Evolutionary conservation across 2,888 invertebrate genomes (phyloP), one percentile per base, ranked within the genome.

Genomic region (Drosophila anomalipes): DNA sequence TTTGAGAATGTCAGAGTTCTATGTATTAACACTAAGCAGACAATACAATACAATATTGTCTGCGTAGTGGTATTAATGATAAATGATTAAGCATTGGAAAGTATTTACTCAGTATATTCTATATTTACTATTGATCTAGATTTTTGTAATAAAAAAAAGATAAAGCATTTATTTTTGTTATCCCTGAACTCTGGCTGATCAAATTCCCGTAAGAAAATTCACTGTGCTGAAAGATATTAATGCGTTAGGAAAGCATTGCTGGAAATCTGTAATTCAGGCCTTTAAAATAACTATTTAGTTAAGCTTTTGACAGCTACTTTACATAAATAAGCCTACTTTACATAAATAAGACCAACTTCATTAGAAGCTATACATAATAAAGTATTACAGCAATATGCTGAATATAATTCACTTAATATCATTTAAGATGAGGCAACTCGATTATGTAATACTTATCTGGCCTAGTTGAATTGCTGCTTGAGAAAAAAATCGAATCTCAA

Each of bases 401-500:
- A 54, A 54, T 22, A 30, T 4, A n/a, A 30, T 39, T 26, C 12
- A 19, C 37, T 12, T 26, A 22, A 22, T 26, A 26, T 14, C 1
- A n/a, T 30, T 41, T 30, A 19, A 14, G 39, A 26, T 39, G 28
- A 39, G 7, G 4, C 39, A 39, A 2, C 16, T 5, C 37, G 5
- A 28, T n/a, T 33, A 30, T 9, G 3, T 49, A 44, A 14, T 44
- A 47, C 28, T 19, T 59, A 7, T 12, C 19, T 7, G n/a, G 54
- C 41, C 54, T 44, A 28, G 58, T 64, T 78, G 33, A 9, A 35
- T 60, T 28, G 44, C 39, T 58, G 22, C n/a, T 51, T 32, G 30
- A 19, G 32, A 14, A 22, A n/a, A 54, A 72, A 58, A 78, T 83
- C 53, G 47, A 58, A 70, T 69, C 51, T 57, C 37, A 71, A 69